phyloP scores from a whole-genome alignment of 2,797 vertebrate species.

The Dendrocincla tyrannina region DNA sequence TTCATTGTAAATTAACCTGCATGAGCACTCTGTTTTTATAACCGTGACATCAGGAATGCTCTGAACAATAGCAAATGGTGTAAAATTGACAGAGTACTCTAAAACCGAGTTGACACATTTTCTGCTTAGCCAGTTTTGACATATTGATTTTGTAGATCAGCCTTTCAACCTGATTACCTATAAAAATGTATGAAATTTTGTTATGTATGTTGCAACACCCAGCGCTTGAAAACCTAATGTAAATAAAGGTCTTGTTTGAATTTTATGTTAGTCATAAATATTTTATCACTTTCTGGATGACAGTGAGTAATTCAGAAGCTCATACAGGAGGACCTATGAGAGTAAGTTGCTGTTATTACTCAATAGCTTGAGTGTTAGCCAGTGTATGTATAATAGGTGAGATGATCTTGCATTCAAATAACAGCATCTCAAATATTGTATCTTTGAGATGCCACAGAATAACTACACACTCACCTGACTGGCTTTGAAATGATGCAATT shows the following conservation, averaged over 20 bases:
- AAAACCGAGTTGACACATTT: background rate
- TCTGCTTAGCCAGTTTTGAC: constrained; percentile 42
- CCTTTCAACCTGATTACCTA: constrained; percentile 36
- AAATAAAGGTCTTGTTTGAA: constrained; percentile 59
- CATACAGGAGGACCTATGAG: background rate
- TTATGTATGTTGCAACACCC: constrained; percentile 34
- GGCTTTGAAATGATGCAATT: background rate
- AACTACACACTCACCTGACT: rapidly evolving
- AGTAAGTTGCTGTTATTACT: background rate
- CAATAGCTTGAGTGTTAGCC: background rate
- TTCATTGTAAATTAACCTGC: constrained; percentile 29
- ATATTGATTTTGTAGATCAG: constrained; percentile 18
- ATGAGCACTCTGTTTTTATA: constrained; percentile 36
- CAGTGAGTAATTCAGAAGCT: background rate
- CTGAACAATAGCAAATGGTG: background rate
- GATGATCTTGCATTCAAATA: background rate
- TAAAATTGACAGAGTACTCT: constrained; percentile 6
- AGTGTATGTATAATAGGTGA: background rate
- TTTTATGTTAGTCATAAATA: constrained; percentile 34
- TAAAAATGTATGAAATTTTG: constrained; percentile 36
- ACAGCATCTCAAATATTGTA: background rate
- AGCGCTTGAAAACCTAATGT: constrained; percentile 37
- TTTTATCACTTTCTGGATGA: background rate
- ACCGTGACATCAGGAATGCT: constrained; percentile 15
- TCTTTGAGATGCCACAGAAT: background rate